phyloP scores from a whole-genome alignment of 2,888 invertebrate genomes.

The Cantharis rufa region DNA sequence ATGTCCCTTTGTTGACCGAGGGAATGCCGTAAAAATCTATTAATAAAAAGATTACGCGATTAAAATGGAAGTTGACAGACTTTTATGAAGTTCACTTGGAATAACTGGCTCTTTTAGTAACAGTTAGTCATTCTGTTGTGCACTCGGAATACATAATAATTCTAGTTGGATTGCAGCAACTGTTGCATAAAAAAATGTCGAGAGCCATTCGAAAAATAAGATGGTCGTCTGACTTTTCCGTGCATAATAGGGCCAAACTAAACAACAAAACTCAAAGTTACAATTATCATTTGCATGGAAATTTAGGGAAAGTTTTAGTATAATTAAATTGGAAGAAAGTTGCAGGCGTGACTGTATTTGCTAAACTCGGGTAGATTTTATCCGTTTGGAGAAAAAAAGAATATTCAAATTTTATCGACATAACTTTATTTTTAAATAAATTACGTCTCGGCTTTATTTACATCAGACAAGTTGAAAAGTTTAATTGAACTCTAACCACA shows the following conservation, averaged over 20 bases:
- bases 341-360: neutral
- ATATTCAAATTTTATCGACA: neutral
- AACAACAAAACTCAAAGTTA: constrained; percentile 9
- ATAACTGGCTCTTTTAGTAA: constrained; percentile 19
- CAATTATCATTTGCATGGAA: constrained; percentile 11
- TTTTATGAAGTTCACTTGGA: constrained; percentile 14
- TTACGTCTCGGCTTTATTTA: neutral
- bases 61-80: constrained; percentile 4
- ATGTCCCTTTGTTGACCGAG: neutral
- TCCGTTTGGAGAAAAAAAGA: neutral
- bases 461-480: neutral
- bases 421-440: neutral
- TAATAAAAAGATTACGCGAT: neutral
- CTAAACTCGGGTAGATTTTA: neutral
- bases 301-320: constrained; percentile 1
- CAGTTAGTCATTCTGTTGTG: constrained; percentile 19
- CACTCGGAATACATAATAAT: constrained; percentile 20
- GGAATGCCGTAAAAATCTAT: neutral
- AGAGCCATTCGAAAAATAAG: constrained; percentile 1
- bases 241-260: neutral
- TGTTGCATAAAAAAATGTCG: constrained; percentile 19
- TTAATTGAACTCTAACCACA: neutral
- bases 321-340: neutral
- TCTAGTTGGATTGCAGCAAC: constrained; percentile 18
- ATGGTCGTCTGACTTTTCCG: neutral